phyloP scores from a whole-genome alignment of 2,797 vertebrate species.

The Cossypha caffra region DNA sequence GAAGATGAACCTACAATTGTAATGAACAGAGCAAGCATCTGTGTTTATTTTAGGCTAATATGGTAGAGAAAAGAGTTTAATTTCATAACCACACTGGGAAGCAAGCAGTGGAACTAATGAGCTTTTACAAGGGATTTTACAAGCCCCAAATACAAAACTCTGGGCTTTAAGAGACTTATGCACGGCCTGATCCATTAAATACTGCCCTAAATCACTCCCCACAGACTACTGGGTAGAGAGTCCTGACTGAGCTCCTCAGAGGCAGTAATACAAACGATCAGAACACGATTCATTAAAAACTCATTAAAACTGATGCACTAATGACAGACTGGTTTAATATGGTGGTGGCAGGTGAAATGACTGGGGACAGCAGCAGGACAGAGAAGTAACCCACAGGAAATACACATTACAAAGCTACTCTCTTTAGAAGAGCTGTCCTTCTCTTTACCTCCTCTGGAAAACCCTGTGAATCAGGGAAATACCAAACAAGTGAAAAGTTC shows the following conservation, averaged over 20 bases:
- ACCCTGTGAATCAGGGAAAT: slow-evolving; percentile 6
- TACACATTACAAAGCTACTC: neutral
- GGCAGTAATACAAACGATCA: neutral
- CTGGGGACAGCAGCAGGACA: neutral
- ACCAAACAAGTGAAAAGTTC: neutral
- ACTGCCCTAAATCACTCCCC: slow-evolving; percentile 25
- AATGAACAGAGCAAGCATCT: neutral
- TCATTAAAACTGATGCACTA: neutral
- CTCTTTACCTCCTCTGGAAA: neutral
- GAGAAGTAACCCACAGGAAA: neutral
- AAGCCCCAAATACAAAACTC: slow-evolving; percentile 43
- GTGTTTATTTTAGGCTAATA: slow-evolving; percentile 52
- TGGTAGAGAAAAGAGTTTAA: slow-evolving; percentile 33
- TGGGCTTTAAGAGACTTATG: slow-evolving; percentile 44
- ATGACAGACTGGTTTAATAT: neutral
- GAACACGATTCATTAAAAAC: neutral
- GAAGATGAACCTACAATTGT: neutral
- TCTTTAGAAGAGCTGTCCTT: neutral
- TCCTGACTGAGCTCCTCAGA: neutral
- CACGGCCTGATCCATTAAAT: neutral
- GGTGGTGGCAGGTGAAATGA: neutral
- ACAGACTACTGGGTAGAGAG: neutral
- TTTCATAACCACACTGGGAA: slow-evolving; percentile 58
- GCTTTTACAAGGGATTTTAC: slow-evolving; percentile 64
- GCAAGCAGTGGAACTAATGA: slow-evolving; percentile 44